These are phyloP conservation scores for Frankliniella fusca DNA, from an alignment of 2,888 invertebrate species.

Conservation along the genomic window DNA sequence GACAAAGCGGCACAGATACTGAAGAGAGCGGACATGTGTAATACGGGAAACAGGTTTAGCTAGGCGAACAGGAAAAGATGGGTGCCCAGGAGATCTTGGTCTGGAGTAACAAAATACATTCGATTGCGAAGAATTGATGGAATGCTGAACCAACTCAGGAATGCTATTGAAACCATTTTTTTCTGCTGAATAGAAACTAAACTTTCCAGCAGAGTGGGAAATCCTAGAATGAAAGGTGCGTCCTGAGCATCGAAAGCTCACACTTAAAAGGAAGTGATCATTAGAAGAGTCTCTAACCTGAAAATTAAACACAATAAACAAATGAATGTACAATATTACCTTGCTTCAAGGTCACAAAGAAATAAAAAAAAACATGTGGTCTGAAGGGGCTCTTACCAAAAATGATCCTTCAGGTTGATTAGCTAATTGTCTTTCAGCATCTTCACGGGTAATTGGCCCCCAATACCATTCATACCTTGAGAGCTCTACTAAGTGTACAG, in stretches of 20 bases:
- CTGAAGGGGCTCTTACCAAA: slow-evolving; percentile 50
- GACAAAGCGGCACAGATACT: slow-evolving; percentile 69
- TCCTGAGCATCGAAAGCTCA: slow-evolving; percentile 67
- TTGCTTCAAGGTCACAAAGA: not conserved
- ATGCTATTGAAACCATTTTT: slow-evolving; percentile 58
- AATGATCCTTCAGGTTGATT: slow-evolving; percentile 72
- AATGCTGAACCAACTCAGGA: slow-evolving; percentile 67
- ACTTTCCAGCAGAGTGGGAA: slow-evolving; percentile 65
- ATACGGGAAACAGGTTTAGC: slow-evolving; percentile 71
- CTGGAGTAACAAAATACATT: slow-evolving; percentile 70
- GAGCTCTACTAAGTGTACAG: slow-evolving; percentile 12
- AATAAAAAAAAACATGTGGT: not conserved
- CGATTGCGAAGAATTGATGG: slow-evolving; percentile 65
- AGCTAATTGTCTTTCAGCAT: slow-evolving; percentile 65
- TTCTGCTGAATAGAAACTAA: slow-evolving; percentile 48
- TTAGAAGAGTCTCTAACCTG: slow-evolving; percentile 65
- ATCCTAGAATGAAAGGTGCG: slow-evolving; percentile 70
- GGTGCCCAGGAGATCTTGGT: slow-evolving; percentile 60
- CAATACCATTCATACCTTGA: slow-evolving; percentile 63
- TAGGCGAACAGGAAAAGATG: slow-evolving; percentile 68
- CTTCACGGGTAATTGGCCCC: slow-evolving; percentile 69
- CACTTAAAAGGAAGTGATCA: slow-evolving; percentile 62
- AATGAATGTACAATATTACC: not conserved
- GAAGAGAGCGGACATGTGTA: slow-evolving; percentile 63
- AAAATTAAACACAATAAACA: slow-evolving; percentile 15